Percentiles rank a stretch among this genome's conserved stretches.
Evolutionary conservation across 2,797 vertebrate genomes (phyloP).

Genomic region (Syngnathus rostellatus): DNA sequence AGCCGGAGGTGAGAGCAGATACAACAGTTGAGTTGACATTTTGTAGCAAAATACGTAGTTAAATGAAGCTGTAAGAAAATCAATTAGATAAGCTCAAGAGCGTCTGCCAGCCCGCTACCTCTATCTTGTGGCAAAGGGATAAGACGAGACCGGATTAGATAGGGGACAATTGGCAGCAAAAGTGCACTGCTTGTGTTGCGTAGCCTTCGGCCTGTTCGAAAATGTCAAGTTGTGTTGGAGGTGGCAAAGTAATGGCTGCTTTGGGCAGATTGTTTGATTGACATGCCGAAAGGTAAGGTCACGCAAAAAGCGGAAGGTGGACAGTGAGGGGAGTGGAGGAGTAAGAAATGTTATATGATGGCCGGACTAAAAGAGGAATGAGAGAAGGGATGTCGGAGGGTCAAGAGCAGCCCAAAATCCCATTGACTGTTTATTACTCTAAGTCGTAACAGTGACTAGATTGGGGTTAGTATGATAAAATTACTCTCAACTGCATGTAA

Average conservation of each 20-base stretch:
- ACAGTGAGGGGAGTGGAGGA: constrained; percentile 16
- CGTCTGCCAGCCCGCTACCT: not conserved
- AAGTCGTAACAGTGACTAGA: not conserved
- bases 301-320: constrained; percentile 22
- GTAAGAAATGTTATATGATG: constrained; percentile 10
- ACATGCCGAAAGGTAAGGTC: constrained; percentile 55
- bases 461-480: not conserved
- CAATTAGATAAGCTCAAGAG: not conserved
- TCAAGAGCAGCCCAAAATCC: not conserved
- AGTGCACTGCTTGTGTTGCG: constrained; percentile 21
- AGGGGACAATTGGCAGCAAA: constrained; percentile 28
- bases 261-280: constrained; percentile 51
- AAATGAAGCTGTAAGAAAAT: constrained; percentile 8
- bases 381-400: not conserved
- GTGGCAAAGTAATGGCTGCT: constrained; percentile 61
- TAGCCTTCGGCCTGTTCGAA: constrained; percentile 46
- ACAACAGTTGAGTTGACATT: constrained; percentile 3
- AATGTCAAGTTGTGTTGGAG: constrained; percentile 59
- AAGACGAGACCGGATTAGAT: constrained; percentile 17
- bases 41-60: not conserved
- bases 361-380: constrained; percentile 9
- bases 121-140: constrained; percentile 13
- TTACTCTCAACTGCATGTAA: not conserved
- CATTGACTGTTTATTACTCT: not conserved
- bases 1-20: not conserved